These are phyloP conservation scores for Uromys caudimaculatus DNA, from an alignment of 2,797 vertebrate species.

Conservation along the genomic window DNA sequence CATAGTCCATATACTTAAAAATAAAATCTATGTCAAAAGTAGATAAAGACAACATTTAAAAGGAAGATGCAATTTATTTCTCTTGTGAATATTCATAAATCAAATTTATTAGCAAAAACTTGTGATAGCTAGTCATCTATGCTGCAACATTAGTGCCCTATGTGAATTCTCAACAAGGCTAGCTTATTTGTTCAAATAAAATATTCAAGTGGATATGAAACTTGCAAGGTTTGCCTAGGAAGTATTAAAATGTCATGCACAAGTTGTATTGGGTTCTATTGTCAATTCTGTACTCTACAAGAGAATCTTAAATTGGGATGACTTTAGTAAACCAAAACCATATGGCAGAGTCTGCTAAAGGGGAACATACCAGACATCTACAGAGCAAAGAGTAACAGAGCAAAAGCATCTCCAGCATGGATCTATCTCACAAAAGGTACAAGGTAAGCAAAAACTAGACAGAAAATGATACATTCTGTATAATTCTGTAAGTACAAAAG, in stretches of 20 bases:
- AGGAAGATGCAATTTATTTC: slow-evolving; percentile 23
- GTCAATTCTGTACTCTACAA: slow-evolving; percentile 26
- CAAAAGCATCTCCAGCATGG: not conserved
- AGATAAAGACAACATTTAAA: not conserved
- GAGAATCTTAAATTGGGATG: not conserved
- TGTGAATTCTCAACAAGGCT: slow-evolving; percentile 1
- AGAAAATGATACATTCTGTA: not conserved
- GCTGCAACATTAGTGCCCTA: not conserved
- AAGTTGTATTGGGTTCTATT: not conserved
- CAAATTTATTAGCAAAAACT: slow-evolving; percentile 22
- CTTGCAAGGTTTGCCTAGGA: not conserved
- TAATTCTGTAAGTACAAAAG: not conserved
- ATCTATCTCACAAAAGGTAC: not conserved
- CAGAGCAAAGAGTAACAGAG: not conserved
- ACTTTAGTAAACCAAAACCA: slow-evolving; percentile 52
- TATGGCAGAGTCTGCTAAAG: not conserved
- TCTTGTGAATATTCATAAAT: slow-evolving; percentile 36
- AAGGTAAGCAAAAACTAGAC: not conserved
- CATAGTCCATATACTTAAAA: slow-evolving; percentile 13
- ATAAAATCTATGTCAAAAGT: slow-evolving; percentile 3
- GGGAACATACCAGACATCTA: not conserved
- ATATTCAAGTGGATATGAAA: slow-evolving; percentile 16
- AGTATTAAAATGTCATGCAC: not conserved
- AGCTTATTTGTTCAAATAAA: slow-evolving; percentile 43
- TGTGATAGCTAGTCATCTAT: not conserved